Base-by-base conservation (phyloP, 2,113 vertebrate genomes). In the Tachycineta bicolor region DNA sequence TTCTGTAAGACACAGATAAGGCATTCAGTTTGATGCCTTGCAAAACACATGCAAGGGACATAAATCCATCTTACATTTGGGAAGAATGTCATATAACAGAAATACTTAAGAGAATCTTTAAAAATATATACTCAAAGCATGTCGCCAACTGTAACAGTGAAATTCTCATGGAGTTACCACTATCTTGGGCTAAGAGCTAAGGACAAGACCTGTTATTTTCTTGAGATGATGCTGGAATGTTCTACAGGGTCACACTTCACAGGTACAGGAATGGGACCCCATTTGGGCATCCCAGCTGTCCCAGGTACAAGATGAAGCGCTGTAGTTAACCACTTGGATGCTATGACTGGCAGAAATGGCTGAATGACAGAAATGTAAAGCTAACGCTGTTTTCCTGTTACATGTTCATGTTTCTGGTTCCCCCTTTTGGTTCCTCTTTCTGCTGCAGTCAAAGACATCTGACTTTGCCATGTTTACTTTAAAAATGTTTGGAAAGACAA, bases 381-480 rank as follows among this genome's bases (percentile, higher is more conserved):
- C 49, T 68, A 74, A 75, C 49, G 29, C 29, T 71, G 15, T 22
- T 4, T 52, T 59, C 46, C 34, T 53, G 11, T 68, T 78, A 41
- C 44, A n/a, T 10, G 39, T 33, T 67, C 65, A 41, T 44, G 34
- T 73, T 93, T 63, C 77, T 68, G 33, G 43, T 91, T 96, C 39
- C 69, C 79, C 73, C 41, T 92, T 88, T 94, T 5, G 1, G 89
- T 87, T 91, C 77, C 90, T 89, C 83, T 63, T 92, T 87, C 73
- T 94, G 70, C 64, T 65, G 41, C 49, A 92, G 82, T 64, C 83
- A 90, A 82, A 52, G 31, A 75, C 87, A 53, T 69, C 58, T 91
- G 81, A 84, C 39, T 83, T 63, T 21, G 26, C 47, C 65, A 3
- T 74, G 59, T 87, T 96, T 93, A 85, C 76, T 90, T 91, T 78